Evolutionary conservation across 35 echinoderm and acorn worm genomes (phyloP), one percentile per base, ranked within the genome.

Genomic region (Ophioderma brevispina): DNA sequence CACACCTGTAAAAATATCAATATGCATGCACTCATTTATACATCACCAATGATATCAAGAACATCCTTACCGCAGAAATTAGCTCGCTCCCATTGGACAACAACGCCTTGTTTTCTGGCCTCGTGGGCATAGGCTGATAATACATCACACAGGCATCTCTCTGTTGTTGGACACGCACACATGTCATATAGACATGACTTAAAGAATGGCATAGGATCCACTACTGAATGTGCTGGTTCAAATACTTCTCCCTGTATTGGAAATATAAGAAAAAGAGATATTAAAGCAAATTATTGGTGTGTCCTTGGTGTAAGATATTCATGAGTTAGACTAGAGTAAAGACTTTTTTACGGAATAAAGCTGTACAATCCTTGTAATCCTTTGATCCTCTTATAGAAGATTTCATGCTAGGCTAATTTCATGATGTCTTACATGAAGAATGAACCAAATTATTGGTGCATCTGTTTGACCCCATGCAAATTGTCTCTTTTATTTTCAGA

Each of bases 111-210:
- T 59, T 93, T 98, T 23, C 93, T 89, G 18, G 96, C 96, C 77
- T 98, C 96, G 33, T 98, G 93, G 15, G 96, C 82, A 37, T 95
- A 98, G 0, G 94, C 93, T 55, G 84, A 87, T 39, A 98, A 77
- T 1, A 98, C 91, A 89, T 98, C 90, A 81, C 96, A 98, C 0
- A 98, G 84, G 46, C 96, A 98, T 6, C 87, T 76, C 19, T 95
- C 93, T 28, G 95, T 90, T 19, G 87, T 34, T 31, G 96, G 96
- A 64, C 96, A 98, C 5, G 94, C 90, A 88, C 96, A 98, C 83
- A 95, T 31, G 38, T 98, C 96, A 30, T 94, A 95, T n/a, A 95
- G 91, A 88, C 96, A 98, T 19, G 96, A 93, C 17, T 95, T 80
- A 85, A 89, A 98, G 84, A 93, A 98, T 78, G 89, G 93, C 78